A percentile compares a stretch with the other conserved stretches of the same genome.
phyloP scores from a whole-genome alignment of 2,888 invertebrate genomes.

The Automeris io region DNA sequence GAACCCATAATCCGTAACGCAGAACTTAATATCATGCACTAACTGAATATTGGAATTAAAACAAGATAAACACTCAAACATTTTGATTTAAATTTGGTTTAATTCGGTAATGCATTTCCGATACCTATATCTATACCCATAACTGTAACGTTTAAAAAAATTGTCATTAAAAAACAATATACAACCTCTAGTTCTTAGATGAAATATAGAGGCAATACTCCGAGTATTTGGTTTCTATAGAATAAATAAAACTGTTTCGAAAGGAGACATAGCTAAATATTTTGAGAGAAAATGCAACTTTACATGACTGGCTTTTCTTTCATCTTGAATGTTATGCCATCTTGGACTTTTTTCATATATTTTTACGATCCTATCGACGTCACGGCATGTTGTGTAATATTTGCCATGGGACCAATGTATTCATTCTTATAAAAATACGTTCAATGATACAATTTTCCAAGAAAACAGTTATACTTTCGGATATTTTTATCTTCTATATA shows the following conservation, averaged over 20 bases:
- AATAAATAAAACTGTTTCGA: neutral
- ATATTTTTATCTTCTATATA: no score
- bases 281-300: constrained; percentile 16
- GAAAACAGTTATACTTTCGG: no score
- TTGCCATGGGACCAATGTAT: constrained; percentile 10
- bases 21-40: no score
- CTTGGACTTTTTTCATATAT: constrained; percentile 19
- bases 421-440: neutral
- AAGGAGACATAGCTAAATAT: constrained; percentile 10
- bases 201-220: neutral
- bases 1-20: no score
- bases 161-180: no score
- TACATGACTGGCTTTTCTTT: constrained; percentile 25
- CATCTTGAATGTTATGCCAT: constrained; percentile 17
- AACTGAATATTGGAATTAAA: no score
- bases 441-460: no score
- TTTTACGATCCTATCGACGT: constrained; percentile 20
- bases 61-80: no score
- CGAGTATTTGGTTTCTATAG: neutral
- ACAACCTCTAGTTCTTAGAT: neutral
- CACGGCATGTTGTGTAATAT: constrained; percentile 16
- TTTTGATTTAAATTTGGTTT: no score
- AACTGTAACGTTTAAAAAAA: no score
- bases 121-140: no score
- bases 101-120: no score